phyloP scores from a whole-genome alignment of 2,113 vertebrate species.

The Theristicus caerulescens region DNA sequence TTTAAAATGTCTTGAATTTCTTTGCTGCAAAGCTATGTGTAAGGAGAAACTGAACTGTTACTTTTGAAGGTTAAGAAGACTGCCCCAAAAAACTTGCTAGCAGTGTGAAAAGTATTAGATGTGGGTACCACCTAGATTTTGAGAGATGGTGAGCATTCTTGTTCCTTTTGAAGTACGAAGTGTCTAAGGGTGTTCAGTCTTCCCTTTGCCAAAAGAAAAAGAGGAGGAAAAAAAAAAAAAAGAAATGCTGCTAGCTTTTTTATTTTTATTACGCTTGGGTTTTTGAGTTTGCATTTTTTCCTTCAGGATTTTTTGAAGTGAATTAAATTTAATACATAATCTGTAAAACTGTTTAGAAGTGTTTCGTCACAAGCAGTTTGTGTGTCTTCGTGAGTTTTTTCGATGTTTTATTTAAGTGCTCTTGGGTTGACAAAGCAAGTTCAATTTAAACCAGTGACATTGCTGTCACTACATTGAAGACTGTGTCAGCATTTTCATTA shows the following conservation, averaged over 20 bases:
- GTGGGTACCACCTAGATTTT: not conserved
- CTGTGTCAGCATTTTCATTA: conserved; percentile 26
- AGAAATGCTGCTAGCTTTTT: not conserved
- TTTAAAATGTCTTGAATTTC: not conserved
- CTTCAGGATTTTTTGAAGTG: not conserved
- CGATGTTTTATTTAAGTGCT: conserved; percentile 11
- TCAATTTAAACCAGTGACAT: not conserved
- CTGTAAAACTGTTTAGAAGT: not conserved
- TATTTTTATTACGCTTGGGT: rapidly evolving
- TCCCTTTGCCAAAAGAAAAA: not conserved
- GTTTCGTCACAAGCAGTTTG: not conserved
- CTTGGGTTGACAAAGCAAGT: conserved; percentile 11
- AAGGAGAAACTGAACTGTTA: not conserved
- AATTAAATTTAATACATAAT: not conserved
- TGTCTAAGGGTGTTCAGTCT: not conserved
- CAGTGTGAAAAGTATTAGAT: not conserved
- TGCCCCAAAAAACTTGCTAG: not conserved
- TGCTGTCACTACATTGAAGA: not conserved
- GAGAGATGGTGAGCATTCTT: rapidly evolving
- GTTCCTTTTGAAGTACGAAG: not conserved
- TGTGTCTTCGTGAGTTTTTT: not conserved
- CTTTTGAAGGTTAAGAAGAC: not conserved
- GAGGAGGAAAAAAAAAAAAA: not conserved
- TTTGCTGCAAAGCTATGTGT: not conserved
- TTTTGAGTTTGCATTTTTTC: not conserved